Evolutionary conservation across 2,888 invertebrate species (phyloP).

Genomic region (Macrophya annulata): DNA sequence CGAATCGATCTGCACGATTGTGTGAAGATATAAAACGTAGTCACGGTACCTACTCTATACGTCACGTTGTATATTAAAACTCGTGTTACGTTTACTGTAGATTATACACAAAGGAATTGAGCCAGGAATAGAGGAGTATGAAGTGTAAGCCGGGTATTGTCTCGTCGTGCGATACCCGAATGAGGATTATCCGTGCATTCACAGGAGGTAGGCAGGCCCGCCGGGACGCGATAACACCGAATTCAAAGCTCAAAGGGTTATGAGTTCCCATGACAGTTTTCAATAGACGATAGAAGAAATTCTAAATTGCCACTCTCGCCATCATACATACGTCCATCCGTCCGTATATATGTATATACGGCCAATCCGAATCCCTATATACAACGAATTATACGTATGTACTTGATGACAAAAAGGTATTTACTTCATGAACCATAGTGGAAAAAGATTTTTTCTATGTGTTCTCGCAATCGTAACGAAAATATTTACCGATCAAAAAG

Average conservation of each 20-base stretch:
- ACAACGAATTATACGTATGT: neutral
- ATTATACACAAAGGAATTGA: slow-evolving; percentile 56
- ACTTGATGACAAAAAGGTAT: neutral
- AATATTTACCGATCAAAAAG: slow-evolving; percentile 34
- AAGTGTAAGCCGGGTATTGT: slow-evolving; percentile 68
- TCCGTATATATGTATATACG: neutral
- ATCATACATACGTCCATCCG: neutral
- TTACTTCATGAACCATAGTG: neutral
- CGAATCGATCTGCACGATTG: neutral
- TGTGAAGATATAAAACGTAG: neutral
- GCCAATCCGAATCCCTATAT: neutral
- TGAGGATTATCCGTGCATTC: slow-evolving; percentile 57
- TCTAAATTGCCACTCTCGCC: slow-evolving; percentile 53
- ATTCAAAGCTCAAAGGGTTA: slow-evolving; percentile 64
- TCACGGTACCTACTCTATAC: neutral
- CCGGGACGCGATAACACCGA: slow-evolving; percentile 65
- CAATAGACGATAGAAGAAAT: slow-evolving; percentile 54
- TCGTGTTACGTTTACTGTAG: slow-evolving; percentile 52
- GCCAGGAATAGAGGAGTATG: slow-evolving; percentile 57
- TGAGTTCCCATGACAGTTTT: slow-evolving; percentile 59
- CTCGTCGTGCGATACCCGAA: slow-evolving; percentile 61
- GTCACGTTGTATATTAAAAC: slow-evolving; percentile 42
- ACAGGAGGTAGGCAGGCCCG: slow-evolving; percentile 54
- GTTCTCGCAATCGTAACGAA: neutral
- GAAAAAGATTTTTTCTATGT: neutral